Evolutionary conservation across 2,113 vertebrate genomes (phyloP).

Genomic region (Solenodon paradoxus): DNA sequence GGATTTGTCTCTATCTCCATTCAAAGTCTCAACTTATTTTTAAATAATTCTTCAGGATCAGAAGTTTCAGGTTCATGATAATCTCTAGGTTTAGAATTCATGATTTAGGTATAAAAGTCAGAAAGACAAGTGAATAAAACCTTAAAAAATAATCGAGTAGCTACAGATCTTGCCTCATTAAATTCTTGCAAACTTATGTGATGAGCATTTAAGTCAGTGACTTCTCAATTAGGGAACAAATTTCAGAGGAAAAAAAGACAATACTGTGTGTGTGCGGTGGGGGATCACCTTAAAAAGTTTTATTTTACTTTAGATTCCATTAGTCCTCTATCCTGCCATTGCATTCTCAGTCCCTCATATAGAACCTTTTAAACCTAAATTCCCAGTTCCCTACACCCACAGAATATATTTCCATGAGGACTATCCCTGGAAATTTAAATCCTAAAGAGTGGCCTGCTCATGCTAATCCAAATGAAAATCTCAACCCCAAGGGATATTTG

Average conservation of each 20-base stretch:
- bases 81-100: neutral
- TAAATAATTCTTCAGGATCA: neutral
- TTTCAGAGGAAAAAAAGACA: neutral
- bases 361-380: neutral
- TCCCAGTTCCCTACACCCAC: neutral
- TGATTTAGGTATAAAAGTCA: neutral
- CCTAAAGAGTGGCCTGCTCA: neutral
- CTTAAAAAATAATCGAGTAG: neutral
- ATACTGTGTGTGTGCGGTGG: accelerated
- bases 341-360: neutral
- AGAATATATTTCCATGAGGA: neutral
- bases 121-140: neutral
- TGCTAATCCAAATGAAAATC: neutral
- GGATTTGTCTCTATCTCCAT: neutral
- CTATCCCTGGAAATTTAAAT: neutral
- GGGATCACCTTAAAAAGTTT: neutral
- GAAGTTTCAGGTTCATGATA: neutral
- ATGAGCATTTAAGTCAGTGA: neutral
- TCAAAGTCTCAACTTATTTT: neutral
- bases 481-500: neutral
- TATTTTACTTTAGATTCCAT: neutral
- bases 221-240: neutral
- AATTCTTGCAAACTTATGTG: neutral
- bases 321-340: neutral
- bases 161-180: neutral